Evolutionary conservation across 2,113 vertebrate genomes (phyloP).

Genomic region (Mus musculus): GRCm39 chr4:81914001-81914500

Average conservation of each 20-base stretch:
- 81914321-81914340: neutral
- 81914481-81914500: neutral
- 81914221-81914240: neutral
- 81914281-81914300: neutral
- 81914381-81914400: neutral
- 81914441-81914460: neutral
- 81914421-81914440: constrained; percentile 33
- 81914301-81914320: neutral
- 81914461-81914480: constrained; percentile 7
- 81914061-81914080: neutral
- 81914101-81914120: neutral
- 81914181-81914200: neutral
- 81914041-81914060: neutral
- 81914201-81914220: neutral
- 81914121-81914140: neutral
- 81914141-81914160: constrained; percentile 20
- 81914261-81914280: neutral
- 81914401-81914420: neutral
- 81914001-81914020: neutral
- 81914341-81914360: neutral
- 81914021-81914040: neutral
- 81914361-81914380: neutral
- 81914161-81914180: constrained; percentile 16
- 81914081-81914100: constrained; percentile 19
- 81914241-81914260: neutral